Evolutionary conservation across 2,797 vertebrate genomes (phyloP).

Genomic region (Liasis olivaceus): DNA sequence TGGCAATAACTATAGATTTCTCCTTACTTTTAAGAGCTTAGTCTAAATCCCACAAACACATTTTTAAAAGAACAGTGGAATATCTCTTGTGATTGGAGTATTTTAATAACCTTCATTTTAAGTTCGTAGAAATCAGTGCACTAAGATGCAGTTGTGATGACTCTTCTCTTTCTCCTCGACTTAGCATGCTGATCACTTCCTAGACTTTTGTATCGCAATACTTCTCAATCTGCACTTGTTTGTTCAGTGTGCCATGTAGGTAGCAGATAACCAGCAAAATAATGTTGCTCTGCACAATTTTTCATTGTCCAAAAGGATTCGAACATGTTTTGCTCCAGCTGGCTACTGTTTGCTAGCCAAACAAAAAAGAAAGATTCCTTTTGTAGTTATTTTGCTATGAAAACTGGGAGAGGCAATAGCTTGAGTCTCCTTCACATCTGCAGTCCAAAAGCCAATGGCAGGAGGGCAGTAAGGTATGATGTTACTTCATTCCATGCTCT

Average conservation of each 20-base stretch:
- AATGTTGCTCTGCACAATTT: not conserved
- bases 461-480: not conserved
- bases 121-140: not conserved
- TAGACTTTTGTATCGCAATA: not conserved
- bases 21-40: not conserved
- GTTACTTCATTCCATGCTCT: not conserved
- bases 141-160: not conserved
- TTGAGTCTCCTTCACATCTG: not conserved
- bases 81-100: not conserved
- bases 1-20: not conserved
- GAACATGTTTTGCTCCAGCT: not conserved
- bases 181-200: not conserved
- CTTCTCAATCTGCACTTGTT: not conserved
- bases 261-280: not conserved
- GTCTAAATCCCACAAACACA: not conserved
- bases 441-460: not conserved
- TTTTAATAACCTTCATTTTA: slow-evolving; percentile 2
- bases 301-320: not conserved
- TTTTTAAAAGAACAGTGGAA: not conserved
- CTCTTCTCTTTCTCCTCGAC: not conserved
- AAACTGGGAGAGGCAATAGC: not conserved
- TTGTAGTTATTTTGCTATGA: not conserved
- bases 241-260: not conserved
- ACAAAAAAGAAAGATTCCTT: not conserved
- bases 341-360: not conserved